Evolutionary conservation across 2,888 invertebrate genomes (phyloP), one percentile per base, ranked within the genome.

Genomic region (Mantis religiosa): DNA sequence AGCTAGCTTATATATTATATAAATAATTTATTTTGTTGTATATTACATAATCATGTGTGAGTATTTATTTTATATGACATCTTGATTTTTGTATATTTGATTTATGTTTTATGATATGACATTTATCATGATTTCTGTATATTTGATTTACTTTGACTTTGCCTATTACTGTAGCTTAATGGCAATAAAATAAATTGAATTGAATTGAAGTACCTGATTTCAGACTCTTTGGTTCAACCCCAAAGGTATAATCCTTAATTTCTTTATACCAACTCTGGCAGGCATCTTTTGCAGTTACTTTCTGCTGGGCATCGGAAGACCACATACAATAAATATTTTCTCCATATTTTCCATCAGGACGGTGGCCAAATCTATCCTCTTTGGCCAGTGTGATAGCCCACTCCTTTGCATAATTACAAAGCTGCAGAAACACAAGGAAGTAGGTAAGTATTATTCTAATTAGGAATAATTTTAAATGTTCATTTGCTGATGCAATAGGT

Each of bases 181-280:
- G n/a, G n/a, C n/a, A n/a, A n/a, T n/a, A n/a, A n/a, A n/a, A n/a
- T n/a, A n/a, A n/a, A n/a, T n/a, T n/a, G n/a, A n/a, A n/a, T n/a
- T n/a, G n/a, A n/a, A n/a, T n/a, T n/a, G n/a, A 54, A 41, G 12
- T 89, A 89, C 89, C 90, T 89, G 90, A 89, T 85, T 90, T 90
- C 71, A 89, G 41, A 15, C 85, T 85, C 30, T 94, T 95, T 6
- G 96, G 96, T 92, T 97, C 97, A 81, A 92, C 93, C 2, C 96
- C 96, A 91, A 96, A 97, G 34, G 94, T 94, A 92, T 95, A 96
- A 82, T 96, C 95, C 91, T 96, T 96, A 89, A 95, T 96, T 93
- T 97, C 97, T 82, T 95, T 95, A 92, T 97, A 97, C 97, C 97
- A 97, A 92, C 95, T 95, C 4, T 96, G 95, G 7, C 96, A 95